phyloP scores from a whole-genome alignment of 2,797 vertebrate genomes.

The Onychomys torridus region DNA sequence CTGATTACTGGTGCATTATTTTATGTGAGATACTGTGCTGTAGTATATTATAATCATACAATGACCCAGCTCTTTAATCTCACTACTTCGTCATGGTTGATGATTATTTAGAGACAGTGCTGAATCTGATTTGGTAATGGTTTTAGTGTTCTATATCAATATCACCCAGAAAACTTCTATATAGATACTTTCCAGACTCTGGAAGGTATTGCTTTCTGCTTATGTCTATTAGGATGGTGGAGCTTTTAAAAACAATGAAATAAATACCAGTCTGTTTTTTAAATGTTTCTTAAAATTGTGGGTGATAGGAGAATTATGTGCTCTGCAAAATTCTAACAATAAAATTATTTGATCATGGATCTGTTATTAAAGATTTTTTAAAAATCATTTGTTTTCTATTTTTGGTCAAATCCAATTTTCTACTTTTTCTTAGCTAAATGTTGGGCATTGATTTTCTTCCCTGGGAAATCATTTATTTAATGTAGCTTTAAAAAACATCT shows the following conservation, averaged over 20 bases:
- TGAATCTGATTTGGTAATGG: conserved; percentile 58
- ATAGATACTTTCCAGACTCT: background rate
- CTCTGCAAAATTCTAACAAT: conserved; percentile 39
- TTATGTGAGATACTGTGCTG: background rate
- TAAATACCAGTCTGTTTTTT: background rate
- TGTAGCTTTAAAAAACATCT: conserved; percentile 46
- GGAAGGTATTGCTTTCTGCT: background rate
- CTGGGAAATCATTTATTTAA: conserved; percentile 31
- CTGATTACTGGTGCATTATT: background rate
- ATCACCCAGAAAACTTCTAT: background rate
- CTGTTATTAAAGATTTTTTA: conserved; percentile 12
- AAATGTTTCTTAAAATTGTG: background rate
- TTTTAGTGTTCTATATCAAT: conserved; percentile 2
- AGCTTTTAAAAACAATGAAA: conserved; percentile 23
- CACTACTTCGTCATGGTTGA: background rate
- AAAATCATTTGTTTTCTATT: conserved; percentile 41
- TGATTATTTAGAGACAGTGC: conserved; percentile 15
- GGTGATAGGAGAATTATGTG: background rate
- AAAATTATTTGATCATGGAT: conserved; percentile 45
- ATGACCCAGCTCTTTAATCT: conserved; percentile 13
- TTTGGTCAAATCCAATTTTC: conserved; percentile 58
- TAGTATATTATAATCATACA: background rate
- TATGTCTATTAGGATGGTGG: background rate
- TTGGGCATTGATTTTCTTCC: conserved; percentile 25
- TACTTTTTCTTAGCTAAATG: conserved; percentile 55